Percentiles rank a stretch among this genome's conserved stretches.
phyloP scores from a whole-genome alignment of 1,140 invertebrate genomes.

The Stegodyphus mimosarum region DNA sequence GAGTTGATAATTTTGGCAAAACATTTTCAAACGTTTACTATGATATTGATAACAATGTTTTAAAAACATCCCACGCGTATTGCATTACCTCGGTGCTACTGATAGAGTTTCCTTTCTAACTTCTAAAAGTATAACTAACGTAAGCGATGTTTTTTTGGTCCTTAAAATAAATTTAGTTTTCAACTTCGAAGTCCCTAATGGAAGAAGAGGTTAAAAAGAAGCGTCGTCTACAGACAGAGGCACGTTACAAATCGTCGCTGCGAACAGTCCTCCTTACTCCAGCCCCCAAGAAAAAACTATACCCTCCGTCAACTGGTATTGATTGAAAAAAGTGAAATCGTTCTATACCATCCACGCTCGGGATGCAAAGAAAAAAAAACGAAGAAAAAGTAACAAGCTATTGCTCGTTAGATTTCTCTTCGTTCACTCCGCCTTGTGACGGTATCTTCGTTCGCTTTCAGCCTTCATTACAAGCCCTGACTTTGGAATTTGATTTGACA shows the following conservation, averaged over 20 bases:
- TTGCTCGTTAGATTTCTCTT: constrained; percentile 42
- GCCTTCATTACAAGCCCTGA: constrained; percentile 44
- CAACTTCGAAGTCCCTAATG: background rate
- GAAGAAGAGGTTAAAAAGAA: background rate
- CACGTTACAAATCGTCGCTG: constrained; percentile 43
- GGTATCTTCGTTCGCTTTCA: constrained; percentile 1
- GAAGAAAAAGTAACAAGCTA: constrained; percentile 54
- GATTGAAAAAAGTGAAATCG: constrained; percentile 48
- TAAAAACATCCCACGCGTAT: too few relatives aligned
- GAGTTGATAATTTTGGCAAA: too few relatives aligned
- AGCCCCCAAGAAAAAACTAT: background rate
- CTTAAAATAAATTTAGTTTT: background rate
- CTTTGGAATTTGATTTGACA: constrained; percentile 43
- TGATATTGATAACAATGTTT: too few relatives aligned
- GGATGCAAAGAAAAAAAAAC: background rate
- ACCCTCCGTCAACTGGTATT: constrained; percentile 49
- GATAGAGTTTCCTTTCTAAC: too few relatives aligned
- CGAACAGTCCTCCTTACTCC: background rate
- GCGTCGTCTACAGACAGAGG: constrained; percentile 15
- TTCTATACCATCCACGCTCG: background rate
- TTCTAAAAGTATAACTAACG: too few relatives aligned
- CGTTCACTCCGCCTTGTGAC: background rate
- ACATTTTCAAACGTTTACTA: too few relatives aligned
- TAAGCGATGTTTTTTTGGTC: too few relatives aligned
- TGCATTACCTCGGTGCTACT: too few relatives aligned